Conservation (phyloP, 64 coral and sea anemone genomes). For the Montipora sp. region DNA sequence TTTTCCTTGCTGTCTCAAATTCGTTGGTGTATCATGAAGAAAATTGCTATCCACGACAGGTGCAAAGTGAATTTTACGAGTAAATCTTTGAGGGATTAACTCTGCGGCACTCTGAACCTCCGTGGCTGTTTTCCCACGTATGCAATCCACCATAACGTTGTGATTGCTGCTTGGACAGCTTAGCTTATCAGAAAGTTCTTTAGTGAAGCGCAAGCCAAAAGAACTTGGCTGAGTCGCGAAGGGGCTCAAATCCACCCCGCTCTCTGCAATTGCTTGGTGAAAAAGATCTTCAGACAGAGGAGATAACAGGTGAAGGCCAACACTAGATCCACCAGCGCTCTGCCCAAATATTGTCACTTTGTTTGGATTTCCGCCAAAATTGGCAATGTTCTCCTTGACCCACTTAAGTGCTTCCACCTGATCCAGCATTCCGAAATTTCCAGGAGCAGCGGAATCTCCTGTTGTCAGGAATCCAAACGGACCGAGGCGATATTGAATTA, state of each 20-base stretch:
- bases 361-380: constrained; percentile 27
- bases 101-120: constrained; percentile 48
- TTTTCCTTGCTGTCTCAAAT: constrained; percentile 35
- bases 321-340: constrained; percentile 49
- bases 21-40: constrained; percentile 57
- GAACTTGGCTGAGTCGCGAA: not conserved
- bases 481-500: constrained; percentile 41
- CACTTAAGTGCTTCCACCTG: constrained; percentile 36
- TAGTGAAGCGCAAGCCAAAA: not conserved
- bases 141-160: not conserved
- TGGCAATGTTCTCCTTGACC: not conserved
- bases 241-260: constrained; percentile 44
- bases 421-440: constrained; percentile 63
- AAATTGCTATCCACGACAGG: constrained; percentile 63
- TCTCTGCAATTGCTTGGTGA: constrained; percentile 47
- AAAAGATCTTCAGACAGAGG: constrained; percentile 45
- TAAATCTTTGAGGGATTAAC: not conserved
- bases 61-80: not conserved
- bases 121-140: not conserved
- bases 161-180: not conserved
- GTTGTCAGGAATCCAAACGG: constrained; percentile 41
- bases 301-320: constrained; percentile 36
- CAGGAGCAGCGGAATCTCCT: not conserved
- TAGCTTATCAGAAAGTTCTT: constrained; percentile 20
- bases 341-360: constrained; percentile 51